These are phyloP conservation scores for Drosophila antonietae DNA, from an alignment of 2,888 invertebrate genomes.

Conservation along the genomic window DNA sequence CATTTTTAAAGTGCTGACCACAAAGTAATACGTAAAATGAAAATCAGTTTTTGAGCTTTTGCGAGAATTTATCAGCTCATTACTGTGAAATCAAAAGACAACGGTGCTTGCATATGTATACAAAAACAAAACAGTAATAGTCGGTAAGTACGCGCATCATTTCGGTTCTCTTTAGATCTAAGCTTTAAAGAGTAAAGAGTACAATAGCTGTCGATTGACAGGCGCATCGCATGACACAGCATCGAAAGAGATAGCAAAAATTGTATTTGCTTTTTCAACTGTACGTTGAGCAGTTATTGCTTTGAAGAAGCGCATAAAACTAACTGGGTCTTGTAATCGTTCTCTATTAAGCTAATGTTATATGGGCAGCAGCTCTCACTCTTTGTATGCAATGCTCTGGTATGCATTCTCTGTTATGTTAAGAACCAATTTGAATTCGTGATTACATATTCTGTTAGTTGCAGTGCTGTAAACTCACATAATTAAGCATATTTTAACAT, in stretches of 20 bases:
- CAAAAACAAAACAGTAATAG: not conserved
- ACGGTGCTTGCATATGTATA: not conserved
- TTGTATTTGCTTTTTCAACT: not conserved
- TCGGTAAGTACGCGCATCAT: not conserved
- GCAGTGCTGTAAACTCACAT: not conserved
- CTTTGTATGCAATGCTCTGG: not conserved
- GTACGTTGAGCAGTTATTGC: not conserved
- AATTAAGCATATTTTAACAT: not conserved
- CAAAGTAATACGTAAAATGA: too few relatives aligned
- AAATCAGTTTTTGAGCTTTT: too few relatives aligned
- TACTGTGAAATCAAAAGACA: not conserved
- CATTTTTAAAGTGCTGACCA: not conserved
- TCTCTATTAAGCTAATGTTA: not conserved
- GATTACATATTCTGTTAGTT: slow-evolving; percentile 10
- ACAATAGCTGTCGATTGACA: not conserved
- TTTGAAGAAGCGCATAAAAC: not conserved
- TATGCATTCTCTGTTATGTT: not conserved
- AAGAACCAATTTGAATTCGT: not conserved
- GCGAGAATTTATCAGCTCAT: too few relatives aligned
- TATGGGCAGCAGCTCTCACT: not conserved
- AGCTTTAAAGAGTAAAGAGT: not conserved
- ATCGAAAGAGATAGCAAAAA: not conserved
- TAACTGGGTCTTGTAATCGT: not conserved
- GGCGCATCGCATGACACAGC: too few relatives aligned
- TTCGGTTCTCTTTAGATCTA: not conserved